A percentile compares a stretch with the other conserved stretches of the same genome.
phyloP scores from a whole-genome alignment of 2,888 invertebrate species.

The Ophion costatus region DNA sequence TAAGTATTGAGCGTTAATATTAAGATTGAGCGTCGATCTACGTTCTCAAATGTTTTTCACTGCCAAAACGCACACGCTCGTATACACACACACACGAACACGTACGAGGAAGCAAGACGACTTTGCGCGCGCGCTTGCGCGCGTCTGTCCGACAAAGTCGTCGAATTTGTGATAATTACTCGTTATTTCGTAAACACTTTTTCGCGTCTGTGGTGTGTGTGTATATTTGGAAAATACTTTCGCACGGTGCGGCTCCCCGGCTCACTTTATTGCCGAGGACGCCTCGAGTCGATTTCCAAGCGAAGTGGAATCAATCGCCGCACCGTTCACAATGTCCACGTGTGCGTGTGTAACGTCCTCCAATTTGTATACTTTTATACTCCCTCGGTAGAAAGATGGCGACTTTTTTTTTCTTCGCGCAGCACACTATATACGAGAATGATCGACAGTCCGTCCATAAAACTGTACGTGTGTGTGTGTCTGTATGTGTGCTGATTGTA shows the following conservation, averaged over 20 bases:
- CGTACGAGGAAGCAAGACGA: neutral
- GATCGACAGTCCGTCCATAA: slow-evolving; percentile 36
- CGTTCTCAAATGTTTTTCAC: slow-evolving; percentile 42
- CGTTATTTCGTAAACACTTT: slow-evolving; percentile 36
- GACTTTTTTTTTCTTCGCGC: slow-evolving; percentile 12
- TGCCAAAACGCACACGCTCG: slow-evolving; percentile 52
- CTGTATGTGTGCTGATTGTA: neutral
- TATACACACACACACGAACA: neutral
- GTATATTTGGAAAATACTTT: neutral
- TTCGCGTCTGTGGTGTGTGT: slow-evolving; percentile 54
- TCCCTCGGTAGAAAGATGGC: neutral
- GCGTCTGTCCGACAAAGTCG: slow-evolving; percentile 14
- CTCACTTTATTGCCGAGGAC: neutral
- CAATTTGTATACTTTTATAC: slow-evolving; percentile 18
- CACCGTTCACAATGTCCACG: no score
- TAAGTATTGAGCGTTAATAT: neutral
- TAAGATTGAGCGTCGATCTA: slow-evolving; percentile 35
- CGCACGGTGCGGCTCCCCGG: neutral
- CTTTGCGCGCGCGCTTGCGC: neutral
- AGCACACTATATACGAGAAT: neutral
- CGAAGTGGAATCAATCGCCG: neutral
- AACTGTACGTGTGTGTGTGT: neutral
- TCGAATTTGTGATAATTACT: slow-evolving; percentile 69
- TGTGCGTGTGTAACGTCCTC: neutral
- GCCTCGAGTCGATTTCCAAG: neutral